Percentiles rank a stretch among this genome's conserved stretches.
Conservation (phyloP, 2,888 invertebrate species). For the Parasteatoda lunata region DNA sequence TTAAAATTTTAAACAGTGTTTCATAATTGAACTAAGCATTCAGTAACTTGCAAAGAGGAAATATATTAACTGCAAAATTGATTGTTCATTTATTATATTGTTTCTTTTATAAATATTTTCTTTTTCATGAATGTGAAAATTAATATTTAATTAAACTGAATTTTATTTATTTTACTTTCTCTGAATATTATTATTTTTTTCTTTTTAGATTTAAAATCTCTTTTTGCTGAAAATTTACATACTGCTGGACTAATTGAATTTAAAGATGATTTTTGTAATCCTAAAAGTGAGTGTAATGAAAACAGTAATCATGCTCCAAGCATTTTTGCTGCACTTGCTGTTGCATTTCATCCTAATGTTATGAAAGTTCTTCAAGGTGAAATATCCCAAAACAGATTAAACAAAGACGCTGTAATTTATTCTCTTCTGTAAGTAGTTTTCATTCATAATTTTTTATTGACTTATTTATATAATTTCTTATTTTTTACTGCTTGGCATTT, state of each 20-base stretch:
- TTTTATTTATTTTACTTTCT: too few relatives aligned
- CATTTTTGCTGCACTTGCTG: constrained; percentile 52
- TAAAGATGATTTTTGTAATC: constrained; percentile 23
- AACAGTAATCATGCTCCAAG: constrained; percentile 27
- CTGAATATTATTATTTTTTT: not conserved
- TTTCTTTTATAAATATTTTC: too few relatives aligned
- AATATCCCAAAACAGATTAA: constrained; percentile 29
- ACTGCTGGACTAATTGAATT: constrained; percentile 26
- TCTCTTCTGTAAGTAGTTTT: constrained; percentile 49
- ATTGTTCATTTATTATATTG: too few relatives aligned
- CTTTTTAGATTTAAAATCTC: constrained; percentile 47
- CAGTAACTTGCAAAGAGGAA: too few relatives aligned
- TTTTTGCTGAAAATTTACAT: constrained; percentile 51
- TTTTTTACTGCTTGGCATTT: too few relatives aligned
- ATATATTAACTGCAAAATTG: too few relatives aligned
- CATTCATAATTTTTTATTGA: not conserved
- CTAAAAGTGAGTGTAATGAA: constrained; percentile 17
- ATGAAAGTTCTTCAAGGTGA: constrained; percentile 60
- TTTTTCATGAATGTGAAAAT: too few relatives aligned
- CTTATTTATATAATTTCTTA: not conserved
- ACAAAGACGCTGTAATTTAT: constrained; percentile 44
- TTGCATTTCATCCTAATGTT: constrained; percentile 66
- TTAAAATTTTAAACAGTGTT: too few relatives aligned
- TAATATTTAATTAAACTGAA: too few relatives aligned
- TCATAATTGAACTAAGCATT: too few relatives aligned